Percentiles rank a stretch among this genome's conserved stretches.
phyloP scores from a whole-genome alignment of 2,888 invertebrate species.

The Cephus spinipes region DNA sequence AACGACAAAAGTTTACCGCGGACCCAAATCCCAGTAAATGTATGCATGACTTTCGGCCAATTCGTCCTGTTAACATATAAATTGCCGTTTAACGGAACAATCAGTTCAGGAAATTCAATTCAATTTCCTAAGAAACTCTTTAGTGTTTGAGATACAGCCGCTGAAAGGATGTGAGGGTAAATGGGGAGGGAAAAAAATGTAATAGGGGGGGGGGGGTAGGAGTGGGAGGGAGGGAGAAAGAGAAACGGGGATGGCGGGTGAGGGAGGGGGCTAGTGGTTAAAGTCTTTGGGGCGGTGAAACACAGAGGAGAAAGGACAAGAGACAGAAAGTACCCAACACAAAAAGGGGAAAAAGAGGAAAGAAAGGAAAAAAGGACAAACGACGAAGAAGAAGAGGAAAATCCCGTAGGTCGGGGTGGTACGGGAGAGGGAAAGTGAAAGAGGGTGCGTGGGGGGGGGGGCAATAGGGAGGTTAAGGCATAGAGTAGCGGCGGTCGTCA shows the following conservation, averaged over 20 bases:
- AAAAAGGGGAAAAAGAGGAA: background rate
- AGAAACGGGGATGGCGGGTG: constrained; percentile 14
- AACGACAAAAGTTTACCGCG: background rate
- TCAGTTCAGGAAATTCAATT: constrained; percentile 58
- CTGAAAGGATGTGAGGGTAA: constrained; percentile 47
- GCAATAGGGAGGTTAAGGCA: background rate
- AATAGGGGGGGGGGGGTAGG: constrained; percentile 27
- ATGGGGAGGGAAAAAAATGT: constrained; percentile 29
- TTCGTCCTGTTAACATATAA: constrained; percentile 62
- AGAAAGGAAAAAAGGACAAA: background rate
- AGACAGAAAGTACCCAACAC: background rate
- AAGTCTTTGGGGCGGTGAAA: background rate
- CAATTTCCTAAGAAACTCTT: constrained; percentile 62
- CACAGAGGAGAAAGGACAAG: background rate
- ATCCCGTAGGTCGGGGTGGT: constrained; percentile 11
- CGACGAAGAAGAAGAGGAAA: constrained; percentile 7
- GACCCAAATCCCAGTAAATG: constrained; percentile 39
- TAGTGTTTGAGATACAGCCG: constrained; percentile 58
- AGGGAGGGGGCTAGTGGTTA: constrained; percentile 10
- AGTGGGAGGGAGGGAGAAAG: constrained; percentile 29
- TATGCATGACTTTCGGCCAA: constrained; percentile 61
- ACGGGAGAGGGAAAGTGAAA: constrained; percentile 13
- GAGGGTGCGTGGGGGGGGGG: constrained; percentile 17
- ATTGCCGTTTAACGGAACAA: constrained; percentile 60
- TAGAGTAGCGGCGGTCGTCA: background rate